Base-by-base conservation (phyloP, 2,888 invertebrate species). In the Cerastis leucographa region DNA sequence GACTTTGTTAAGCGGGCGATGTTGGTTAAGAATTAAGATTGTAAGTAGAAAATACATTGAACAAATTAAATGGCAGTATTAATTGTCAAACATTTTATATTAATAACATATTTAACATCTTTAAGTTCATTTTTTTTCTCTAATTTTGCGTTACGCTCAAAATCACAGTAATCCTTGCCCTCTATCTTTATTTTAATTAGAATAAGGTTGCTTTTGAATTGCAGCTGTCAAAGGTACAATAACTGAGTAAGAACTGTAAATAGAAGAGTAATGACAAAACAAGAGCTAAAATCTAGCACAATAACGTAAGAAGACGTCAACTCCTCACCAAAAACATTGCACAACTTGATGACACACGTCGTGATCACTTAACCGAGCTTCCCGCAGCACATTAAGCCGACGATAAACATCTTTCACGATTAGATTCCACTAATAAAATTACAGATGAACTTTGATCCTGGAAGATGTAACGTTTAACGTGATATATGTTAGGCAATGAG, bases 331-430 rank as follows among this genome's bases (percentile, higher is more conserved):
- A 66, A 84, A 65, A 51, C n/a, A 67, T 81, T 74, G 70, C 66
- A 35, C 70, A 78, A 80, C 64, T 71, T 49, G 49, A 64, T 64
- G 85, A 67, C 78, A 78, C 71, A 75, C 44, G 54, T 78, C 76
- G 82, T 84, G 82, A 84, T 86, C 64, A 66, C 72, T 77, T 66
- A 51, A 74, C 56, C 29, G 6, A 80, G 64, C 71, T 76, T 84
- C 80, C 74, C 86, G 69, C 86, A 84, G 54, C 77, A 78, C 72
- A 78, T 84, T 78, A 84, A 79, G 35, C 42, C 46, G 54, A 66
- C 64, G 84, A 84, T 86, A 80, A 78, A 65, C 82, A 84, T 85
- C 85, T 76, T 78, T 82, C 86, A 86, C 80, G 86, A 84, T 86
- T 82, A 86, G 78, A 80, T 84, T 80, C 74, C 73, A 65, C 78